These are phyloP conservation scores for Melipona bicolor DNA, from an alignment of 2,888 invertebrate species.

Conservation along the genomic window DNA sequence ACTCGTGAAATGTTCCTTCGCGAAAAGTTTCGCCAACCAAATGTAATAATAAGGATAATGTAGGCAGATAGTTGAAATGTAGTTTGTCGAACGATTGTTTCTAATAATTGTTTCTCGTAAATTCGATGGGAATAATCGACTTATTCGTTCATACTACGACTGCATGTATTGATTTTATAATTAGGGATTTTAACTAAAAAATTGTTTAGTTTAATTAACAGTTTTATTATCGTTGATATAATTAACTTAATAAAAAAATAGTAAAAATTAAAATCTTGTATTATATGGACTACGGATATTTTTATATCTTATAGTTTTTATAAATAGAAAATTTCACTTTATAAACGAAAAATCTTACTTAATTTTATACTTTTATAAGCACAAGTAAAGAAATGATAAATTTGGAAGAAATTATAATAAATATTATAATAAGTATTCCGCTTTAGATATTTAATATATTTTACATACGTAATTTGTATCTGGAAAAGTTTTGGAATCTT, in stretches of 20 bases:
- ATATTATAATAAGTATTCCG: too few relatives aligned
- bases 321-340: too few relatives aligned
- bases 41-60: conserved; percentile 32
- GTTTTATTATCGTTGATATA: neutral
- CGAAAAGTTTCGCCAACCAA: conserved; percentile 12
- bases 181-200: neutral
- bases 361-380: too few relatives aligned
- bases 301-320: too few relatives aligned
- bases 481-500: too few relatives aligned
- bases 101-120: neutral
- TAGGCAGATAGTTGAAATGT: neutral
- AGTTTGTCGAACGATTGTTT: conserved; percentile 11
- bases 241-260: neutral
- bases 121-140: neutral
- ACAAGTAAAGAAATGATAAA: too few relatives aligned
- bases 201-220: neutral
- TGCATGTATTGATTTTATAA: neutral
- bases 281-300: too few relatives aligned
- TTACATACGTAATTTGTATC: too few relatives aligned
- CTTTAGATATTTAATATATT: too few relatives aligned
- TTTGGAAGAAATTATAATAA: too few relatives aligned
- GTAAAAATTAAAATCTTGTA: neutral
- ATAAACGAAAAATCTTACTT: too few relatives aligned
- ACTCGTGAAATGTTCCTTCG: conserved; percentile 8
- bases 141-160: neutral